phyloP scores from a whole-genome alignment of 1,140 invertebrate species.

The Ceratina japonica region DNA sequence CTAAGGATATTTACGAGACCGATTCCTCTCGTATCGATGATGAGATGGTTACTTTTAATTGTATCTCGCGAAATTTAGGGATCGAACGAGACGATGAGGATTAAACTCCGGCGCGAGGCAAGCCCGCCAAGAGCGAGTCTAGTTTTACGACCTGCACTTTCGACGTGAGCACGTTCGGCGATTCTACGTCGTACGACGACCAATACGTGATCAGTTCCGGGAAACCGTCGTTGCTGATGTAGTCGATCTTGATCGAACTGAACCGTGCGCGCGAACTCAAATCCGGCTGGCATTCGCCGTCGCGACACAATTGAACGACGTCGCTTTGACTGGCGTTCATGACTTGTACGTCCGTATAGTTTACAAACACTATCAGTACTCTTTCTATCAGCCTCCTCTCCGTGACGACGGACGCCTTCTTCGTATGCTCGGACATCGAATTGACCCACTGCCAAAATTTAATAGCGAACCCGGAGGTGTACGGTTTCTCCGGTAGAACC shows the following conservation, averaged over 20 bases:
- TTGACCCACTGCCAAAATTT: conserved; percentile 89
- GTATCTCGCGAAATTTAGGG: conserved; percentile 6
- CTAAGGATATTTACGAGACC: too few relatives aligned
- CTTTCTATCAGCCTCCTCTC: conserved; percentile 83
- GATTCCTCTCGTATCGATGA: too few relatives aligned
- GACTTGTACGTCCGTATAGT: conserved; percentile 84
- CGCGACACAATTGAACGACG: conserved; percentile 85
- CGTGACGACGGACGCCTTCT: conserved; percentile 65
- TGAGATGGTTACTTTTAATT: conserved; percentile 4
- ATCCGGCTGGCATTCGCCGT: conserved; percentile 86
- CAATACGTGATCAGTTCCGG: conserved; percentile 87
- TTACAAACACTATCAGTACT: conserved; percentile 87
- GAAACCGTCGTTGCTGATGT: conserved; percentile 86
- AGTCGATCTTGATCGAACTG: conserved; percentile 81
- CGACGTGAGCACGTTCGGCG: conserved; percentile 65
- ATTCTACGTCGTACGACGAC: conserved; percentile 69
- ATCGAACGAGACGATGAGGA: background rate
- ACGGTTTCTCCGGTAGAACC: conserved; percentile 71
- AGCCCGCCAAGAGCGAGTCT: conserved; percentile 64
- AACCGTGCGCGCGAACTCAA: conserved; percentile 83
- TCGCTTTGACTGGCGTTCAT: conserved; percentile 88
- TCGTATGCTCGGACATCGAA: conserved; percentile 13
- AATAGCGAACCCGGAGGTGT: conserved; percentile 86
- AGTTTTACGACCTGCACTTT: conserved; percentile 75
- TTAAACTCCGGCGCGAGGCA: conserved; percentile 38